phyloP scores from a whole-genome alignment of 2,888 invertebrate genomes.

The Eupithecia exiguata region DNA sequence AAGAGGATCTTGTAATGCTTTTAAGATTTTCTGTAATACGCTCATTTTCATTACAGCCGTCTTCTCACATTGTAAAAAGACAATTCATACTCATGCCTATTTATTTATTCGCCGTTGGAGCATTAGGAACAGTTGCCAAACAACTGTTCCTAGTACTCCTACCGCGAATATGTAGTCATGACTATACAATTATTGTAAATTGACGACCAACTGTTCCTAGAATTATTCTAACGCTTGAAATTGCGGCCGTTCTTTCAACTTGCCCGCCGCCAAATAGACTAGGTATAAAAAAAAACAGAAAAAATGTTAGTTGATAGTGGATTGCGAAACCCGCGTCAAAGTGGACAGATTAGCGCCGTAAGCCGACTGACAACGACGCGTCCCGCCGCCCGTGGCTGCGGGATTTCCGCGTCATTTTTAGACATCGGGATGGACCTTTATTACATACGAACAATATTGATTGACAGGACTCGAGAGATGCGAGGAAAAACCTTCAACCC shows the following conservation, averaged over 20 bases:
- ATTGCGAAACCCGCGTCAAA: conserved; percentile 51
- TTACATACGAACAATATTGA: conserved; percentile 33
- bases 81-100: neutral
- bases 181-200: too few relatives aligned
- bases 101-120: too few relatives aligned
- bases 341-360: conserved; percentile 65
- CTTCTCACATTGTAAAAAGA: neutral
- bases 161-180: too few relatives aligned
- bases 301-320: conserved; percentile 30
- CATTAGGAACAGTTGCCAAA: too few relatives aligned
- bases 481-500: conserved; percentile 5
- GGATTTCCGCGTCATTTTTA: conserved; percentile 36
- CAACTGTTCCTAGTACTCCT: too few relatives aligned
- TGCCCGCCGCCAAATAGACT: conserved; percentile 9
- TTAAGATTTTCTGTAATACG: neutral
- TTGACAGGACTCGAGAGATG: conserved; percentile 14
- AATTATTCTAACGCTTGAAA: neutral
- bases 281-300: conserved; percentile 26
- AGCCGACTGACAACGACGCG: conserved; percentile 50
- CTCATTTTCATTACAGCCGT: neutral
- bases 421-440: conserved; percentile 27
- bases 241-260: neutral
- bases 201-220: too few relatives aligned
- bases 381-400: conserved; percentile 11
- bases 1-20: neutral